Base-by-base conservation (phyloP, 2,113 vertebrate species). In the Aphyosemion australe region DNA sequence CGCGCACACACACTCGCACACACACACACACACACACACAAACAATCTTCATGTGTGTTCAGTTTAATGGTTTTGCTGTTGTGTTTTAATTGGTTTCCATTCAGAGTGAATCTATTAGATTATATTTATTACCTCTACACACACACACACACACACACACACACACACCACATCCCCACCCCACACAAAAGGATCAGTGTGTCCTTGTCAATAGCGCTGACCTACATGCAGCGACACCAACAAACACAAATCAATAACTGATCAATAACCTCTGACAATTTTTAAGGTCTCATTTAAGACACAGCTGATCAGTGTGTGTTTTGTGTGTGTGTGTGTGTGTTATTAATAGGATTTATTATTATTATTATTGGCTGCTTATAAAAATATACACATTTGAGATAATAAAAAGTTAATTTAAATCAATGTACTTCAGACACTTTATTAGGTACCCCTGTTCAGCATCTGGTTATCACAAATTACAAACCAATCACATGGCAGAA, bases 1-100 rank as follows among this genome's bases (percentile, higher is more conserved):
- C 2, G 11, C 15, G 4, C 2, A 10, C 10, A 3, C 41, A 18
- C n/a, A 14, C 16, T 8, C 13, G 5, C 15, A 16, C 10, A 12
- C 9, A 12, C 5, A 16, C 11, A 14, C 41, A n/a, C 48, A 20
- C 55, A 37, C 34, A 37, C 34, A 37, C 34, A 37, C 34, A 37
- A 6, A 37, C 53, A 39, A 15, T 65, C 19, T 70, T 21, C 50
- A 21, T 52, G 37, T 72, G 31, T 72, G 59, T 54, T 19, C 31
- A 50, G 67, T 73, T 83, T 80, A 80, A 78, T 78, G 31, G 63
- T 78, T 73, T 71, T 74, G 70, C 66, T 78, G 74, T 45, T 65
- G 50, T 55, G 26, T 65, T 81, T 84, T 81, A 82, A 84, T 82
- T 84, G 47, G 47, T 72, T 84, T 64, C 46, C 65, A 64, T 84